phyloP scores from a whole-genome alignment of 1,140 invertebrate species.

The Drosophila oshimai region DNA sequence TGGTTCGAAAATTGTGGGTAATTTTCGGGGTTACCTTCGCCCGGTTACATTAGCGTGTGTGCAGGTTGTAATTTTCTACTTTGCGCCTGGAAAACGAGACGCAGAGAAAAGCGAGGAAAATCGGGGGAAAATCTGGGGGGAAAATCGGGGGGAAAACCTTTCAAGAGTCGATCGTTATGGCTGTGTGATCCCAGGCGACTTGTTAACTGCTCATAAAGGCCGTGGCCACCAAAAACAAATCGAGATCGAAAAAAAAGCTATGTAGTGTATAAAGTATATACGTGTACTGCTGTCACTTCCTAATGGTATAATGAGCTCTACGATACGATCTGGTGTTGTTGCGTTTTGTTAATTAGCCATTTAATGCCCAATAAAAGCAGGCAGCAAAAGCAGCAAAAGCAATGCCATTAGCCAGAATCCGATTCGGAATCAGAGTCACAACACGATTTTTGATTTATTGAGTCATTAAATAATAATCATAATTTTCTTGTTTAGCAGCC shows the following conservation, averaged over 20 bases:
- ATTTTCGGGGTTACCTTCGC: conserved; percentile 59
- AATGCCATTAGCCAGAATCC: conserved; percentile 32
- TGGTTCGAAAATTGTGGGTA: conserved; percentile 59
- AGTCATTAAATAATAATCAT: conserved; percentile 77
- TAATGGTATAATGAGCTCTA: conserved; percentile 35
- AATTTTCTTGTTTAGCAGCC: conserved; percentile 55
- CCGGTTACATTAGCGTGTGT: conserved; percentile 65
- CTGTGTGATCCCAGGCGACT: conserved; percentile 27
- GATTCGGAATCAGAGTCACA: conserved; percentile 23
- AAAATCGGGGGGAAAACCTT: conserved; percentile 12
- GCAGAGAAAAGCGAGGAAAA: not conserved
- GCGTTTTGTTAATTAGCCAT: conserved; percentile 72
- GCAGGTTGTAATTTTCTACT: conserved; percentile 79
- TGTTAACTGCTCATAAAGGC: conserved; percentile 52
- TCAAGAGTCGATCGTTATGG: conserved; percentile 26
- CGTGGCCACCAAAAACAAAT: conserved; percentile 2
- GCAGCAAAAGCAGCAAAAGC: conserved; percentile 15
- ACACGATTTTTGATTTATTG: conserved; percentile 65
- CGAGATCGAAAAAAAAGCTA: not conserved
- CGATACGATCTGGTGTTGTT: conserved; percentile 45
- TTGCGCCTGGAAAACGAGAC: conserved; percentile 62
- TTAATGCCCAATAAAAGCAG: conserved; percentile 69
- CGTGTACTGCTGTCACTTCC: conserved; percentile 3
- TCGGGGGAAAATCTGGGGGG: not conserved
- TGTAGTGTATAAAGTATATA: not conserved